These are phyloP conservation scores for Corythornis vintsioides DNA, from an alignment of 2,113 vertebrate genomes.

Conservation along the genomic window DNA sequence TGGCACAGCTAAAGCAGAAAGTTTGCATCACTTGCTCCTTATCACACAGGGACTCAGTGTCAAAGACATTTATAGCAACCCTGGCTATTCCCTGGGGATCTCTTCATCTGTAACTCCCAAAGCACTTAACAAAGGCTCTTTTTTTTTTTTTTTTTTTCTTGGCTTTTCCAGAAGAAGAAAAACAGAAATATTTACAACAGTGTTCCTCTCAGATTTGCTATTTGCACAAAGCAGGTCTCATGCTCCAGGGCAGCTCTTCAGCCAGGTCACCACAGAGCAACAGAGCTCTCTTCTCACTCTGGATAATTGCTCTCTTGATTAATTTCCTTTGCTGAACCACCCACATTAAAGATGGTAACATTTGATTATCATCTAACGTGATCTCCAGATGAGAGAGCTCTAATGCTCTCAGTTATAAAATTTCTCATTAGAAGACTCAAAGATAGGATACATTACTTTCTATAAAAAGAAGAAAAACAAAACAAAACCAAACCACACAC, in stretches of 20 bases:
- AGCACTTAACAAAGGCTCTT: background rate
- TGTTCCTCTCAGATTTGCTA: background rate
- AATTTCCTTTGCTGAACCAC: background rate
- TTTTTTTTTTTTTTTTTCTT: background rate
- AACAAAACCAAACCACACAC: accelerated
- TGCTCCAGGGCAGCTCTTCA: background rate
- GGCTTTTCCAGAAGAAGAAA: background rate
- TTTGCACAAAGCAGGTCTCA: background rate
- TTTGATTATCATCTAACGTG: background rate
- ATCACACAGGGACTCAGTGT: background rate
- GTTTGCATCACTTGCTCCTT: constrained; percentile 28
- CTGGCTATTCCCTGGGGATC: background rate
- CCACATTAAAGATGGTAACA: background rate
- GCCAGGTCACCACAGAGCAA: background rate
- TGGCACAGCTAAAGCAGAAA: constrained; percentile 19
- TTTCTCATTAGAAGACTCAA: background rate
- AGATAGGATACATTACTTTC: background rate
- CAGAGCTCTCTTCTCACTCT: background rate
- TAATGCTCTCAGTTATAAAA: background rate
- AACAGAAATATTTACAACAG: background rate
- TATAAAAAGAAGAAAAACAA: background rate
- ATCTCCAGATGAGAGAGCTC: background rate
- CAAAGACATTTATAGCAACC: constrained; percentile 33
- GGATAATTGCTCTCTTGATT: background rate
- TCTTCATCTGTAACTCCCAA: constrained; percentile 5